Conservation (phyloP, 1,140 invertebrate genomes). For the Cataglyphis hispanica region DNA sequence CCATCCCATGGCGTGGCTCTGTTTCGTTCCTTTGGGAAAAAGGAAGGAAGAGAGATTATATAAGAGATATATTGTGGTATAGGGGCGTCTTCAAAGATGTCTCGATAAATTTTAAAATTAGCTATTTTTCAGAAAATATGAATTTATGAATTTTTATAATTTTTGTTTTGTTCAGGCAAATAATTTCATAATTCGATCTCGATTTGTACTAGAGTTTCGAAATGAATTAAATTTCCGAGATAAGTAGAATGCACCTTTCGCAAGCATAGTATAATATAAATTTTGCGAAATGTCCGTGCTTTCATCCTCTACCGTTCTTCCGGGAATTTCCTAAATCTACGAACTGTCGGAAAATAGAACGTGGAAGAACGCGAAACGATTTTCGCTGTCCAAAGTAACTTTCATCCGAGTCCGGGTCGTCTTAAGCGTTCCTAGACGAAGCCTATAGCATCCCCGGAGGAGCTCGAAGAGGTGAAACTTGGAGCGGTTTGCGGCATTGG, state of each 20-base stretch:
- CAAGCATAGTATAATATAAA: neutral
- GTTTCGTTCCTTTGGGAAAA: neutral
- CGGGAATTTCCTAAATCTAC: slow-evolving; percentile 27
- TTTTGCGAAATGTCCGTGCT: slow-evolving; percentile 1
- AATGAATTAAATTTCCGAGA: neutral
- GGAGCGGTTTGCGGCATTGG: slow-evolving; percentile 46
- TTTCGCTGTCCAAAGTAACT: slow-evolving; percentile 9
- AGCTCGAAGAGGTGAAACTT: slow-evolving; percentile 56
- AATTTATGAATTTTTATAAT: neutral
- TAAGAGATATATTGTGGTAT: neutral
- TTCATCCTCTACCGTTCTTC: neutral
- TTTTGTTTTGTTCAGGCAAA: no score
- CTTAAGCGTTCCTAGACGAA: slow-evolving; percentile 36
- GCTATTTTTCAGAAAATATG: neutral
- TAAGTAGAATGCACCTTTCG: neutral
- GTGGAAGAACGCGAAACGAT: slow-evolving; percentile 36
- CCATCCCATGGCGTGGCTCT: neutral
- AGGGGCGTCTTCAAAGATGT: neutral
- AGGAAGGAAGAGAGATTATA: neutral
- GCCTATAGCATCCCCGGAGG: slow-evolving; percentile 32
- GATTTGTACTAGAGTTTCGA: no score
- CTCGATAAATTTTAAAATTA: neutral
- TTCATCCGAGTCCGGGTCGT: neutral
- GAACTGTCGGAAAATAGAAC: slow-evolving; percentile 16
- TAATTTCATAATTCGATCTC: no score